Conservation (phyloP, 2,888 invertebrate species). For the Lissocephala sabroskyi region DNA sequence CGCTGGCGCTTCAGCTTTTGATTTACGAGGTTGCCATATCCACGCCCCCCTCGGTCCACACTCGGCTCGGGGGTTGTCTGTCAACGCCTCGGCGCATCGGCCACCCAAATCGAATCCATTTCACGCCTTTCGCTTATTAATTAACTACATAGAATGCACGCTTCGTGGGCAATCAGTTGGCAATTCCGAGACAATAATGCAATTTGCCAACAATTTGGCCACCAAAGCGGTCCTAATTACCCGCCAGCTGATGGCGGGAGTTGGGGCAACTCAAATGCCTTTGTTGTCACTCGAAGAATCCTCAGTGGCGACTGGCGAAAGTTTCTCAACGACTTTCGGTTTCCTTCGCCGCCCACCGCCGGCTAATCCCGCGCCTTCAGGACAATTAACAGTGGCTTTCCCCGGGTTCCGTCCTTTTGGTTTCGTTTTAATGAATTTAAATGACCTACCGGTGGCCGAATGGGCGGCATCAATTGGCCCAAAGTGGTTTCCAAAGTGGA, state of each 20-base stretch:
- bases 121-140: no score
- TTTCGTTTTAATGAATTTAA: conserved; percentile 56
- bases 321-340: not conserved
- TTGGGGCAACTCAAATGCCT: no score
- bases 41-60: not conserved
- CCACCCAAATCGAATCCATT: conserved; percentile 23
- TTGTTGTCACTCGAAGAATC: no score
- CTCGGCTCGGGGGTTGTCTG: conserved; percentile 16
- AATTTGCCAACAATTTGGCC: not conserved
- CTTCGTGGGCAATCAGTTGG: no score
- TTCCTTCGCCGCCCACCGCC: not conserved
- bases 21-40: conserved; percentile 40
- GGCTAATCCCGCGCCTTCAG: not conserved
- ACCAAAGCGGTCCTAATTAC: no score
- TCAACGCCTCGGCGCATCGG: conserved; percentile 45
- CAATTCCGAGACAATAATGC: no score
- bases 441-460: conserved; percentile 36
- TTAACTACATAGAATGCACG: no score
- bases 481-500: conserved; percentile 21
- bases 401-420: conserved; percentile 33
- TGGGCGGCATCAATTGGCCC: conserved; percentile 24
- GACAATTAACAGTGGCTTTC: conserved; percentile 48
- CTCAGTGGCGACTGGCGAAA: not conserved
- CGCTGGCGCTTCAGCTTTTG: conserved; percentile 28
- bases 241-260: no score